Evolutionary conservation across 2,888 invertebrate genomes (phyloP).

Genomic region (Cephus nigrinus): DNA sequence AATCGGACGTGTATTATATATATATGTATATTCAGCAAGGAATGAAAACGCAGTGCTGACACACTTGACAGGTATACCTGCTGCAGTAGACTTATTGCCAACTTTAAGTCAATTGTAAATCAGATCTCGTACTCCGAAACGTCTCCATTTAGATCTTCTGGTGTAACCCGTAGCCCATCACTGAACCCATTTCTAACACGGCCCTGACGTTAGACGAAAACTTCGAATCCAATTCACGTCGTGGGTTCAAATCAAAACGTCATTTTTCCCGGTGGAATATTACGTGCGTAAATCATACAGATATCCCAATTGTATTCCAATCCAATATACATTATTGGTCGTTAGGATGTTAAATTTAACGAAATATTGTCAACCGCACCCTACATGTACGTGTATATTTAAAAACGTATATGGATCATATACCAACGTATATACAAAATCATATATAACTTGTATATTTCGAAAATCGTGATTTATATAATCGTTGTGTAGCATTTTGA

Average conservation of each 20-base stretch:
- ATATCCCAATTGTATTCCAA: not conserved
- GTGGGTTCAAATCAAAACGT: constrained; percentile 35
- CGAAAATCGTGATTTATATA: not conserved
- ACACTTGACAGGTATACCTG: constrained; percentile 47
- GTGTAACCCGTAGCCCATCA: constrained; percentile 11
- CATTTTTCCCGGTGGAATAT: constrained; percentile 8
- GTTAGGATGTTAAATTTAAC: not conserved
- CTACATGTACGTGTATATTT: not conserved
- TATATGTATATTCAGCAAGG: constrained; percentile 23
- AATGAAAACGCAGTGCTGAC: constrained; percentile 41
- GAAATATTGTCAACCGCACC: not conserved
- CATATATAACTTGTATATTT: not conserved
- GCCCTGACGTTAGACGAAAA: not conserved
- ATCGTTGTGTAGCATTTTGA: not conserved
- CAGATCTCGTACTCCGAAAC: constrained; percentile 41
- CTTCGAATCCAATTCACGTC: constrained; percentile 31
- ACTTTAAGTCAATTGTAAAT: constrained; percentile 47
- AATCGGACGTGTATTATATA: constrained; percentile 23
- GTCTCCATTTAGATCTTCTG: constrained; percentile 44
- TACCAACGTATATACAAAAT: not conserved
- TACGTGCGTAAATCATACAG: not conserved
- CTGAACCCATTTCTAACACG: not conserved
- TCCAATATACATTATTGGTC: constrained; percentile 4
- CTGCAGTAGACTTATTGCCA: constrained; percentile 46
- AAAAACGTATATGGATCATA: not conserved